Percentiles rank a stretch among this genome's conserved stretches.
Conservation (phyloP, 1,140 invertebrate genomes). For the Cydia amplana region DNA sequence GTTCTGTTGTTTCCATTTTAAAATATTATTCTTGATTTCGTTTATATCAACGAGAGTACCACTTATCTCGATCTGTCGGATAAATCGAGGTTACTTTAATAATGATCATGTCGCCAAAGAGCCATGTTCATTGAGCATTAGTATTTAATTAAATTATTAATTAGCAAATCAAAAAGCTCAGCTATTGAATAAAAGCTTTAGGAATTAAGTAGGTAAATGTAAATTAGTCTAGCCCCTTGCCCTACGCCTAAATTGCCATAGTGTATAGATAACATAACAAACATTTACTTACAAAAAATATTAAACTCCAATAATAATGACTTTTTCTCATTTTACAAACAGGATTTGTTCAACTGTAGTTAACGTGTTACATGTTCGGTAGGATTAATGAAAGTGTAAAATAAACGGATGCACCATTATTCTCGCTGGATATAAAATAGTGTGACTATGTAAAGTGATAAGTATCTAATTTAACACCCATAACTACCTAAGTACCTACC, state of each 20-base stretch:
- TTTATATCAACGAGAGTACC: conserved; percentile 65
- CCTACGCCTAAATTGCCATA: too few species aligned
- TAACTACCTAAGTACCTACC: too few species aligned
- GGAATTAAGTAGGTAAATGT: too few species aligned
- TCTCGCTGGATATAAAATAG: background rate
- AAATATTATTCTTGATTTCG: conserved; percentile 65
- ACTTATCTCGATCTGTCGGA: conserved; percentile 53
- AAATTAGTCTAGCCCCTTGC: too few species aligned
- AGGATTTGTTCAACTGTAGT: background rate
- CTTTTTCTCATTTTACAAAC: conserved; percentile 45
- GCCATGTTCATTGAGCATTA: background rate
- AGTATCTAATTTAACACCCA: background rate
- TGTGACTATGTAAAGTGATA: background rate
- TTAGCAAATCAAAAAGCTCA: too few species aligned
- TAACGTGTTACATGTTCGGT: conserved; percentile 24
- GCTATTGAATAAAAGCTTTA: too few species aligned
- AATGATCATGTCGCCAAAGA: background rate
- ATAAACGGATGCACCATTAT: conserved; percentile 7
- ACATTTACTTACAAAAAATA: conserved; percentile 53
- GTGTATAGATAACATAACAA: too few species aligned
- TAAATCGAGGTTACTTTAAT: conserved; percentile 29
- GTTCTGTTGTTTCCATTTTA: conserved; percentile 64
- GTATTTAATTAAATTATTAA: background rate
- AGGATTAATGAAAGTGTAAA: conserved; percentile 5
- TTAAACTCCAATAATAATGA: conserved; percentile 46